Evolutionary conservation across 2,113 vertebrate genomes (phyloP).

Genomic region (Sapajus apella): DNA sequence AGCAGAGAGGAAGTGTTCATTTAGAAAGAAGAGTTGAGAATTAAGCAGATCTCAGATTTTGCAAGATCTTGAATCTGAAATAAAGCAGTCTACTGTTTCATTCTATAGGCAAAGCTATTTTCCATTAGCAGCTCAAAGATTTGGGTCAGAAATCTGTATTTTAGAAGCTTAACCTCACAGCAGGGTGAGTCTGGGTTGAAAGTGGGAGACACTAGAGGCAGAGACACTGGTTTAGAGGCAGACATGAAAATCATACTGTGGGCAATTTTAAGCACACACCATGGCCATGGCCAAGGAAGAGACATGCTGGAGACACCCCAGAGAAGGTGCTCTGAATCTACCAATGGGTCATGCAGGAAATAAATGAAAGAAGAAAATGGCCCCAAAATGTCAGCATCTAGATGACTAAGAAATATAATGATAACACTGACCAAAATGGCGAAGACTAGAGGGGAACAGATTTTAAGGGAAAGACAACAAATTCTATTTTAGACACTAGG

Average conservation of each 20-base stretch:
- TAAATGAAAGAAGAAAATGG: neutral
- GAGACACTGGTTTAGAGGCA: neutral
- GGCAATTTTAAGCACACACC: neutral
- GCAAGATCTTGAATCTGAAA: neutral
- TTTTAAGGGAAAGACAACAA: neutral
- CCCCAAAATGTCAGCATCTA: neutral
- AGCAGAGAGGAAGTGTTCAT: neutral
- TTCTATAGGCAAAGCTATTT: neutral
- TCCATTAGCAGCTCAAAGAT: neutral
- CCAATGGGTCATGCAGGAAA: neutral
- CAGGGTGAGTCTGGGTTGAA: neutral
- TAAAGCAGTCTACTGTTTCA: neutral
- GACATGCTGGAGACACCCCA: accelerated
- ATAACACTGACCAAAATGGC: neutral
- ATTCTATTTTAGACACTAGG: neutral
- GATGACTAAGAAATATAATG: neutral
- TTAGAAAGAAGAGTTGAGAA: neutral
- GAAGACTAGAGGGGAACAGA: neutral
- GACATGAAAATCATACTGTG: neutral
- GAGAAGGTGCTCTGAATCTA: neutral
- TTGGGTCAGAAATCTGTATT: neutral
- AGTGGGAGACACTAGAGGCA: neutral
- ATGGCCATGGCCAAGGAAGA: neutral
- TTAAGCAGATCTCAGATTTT: neutral
- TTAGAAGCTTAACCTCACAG: neutral